phyloP scores from a whole-genome alignment of 2,888 invertebrate genomes.

The Philonicus albiceps region DNA sequence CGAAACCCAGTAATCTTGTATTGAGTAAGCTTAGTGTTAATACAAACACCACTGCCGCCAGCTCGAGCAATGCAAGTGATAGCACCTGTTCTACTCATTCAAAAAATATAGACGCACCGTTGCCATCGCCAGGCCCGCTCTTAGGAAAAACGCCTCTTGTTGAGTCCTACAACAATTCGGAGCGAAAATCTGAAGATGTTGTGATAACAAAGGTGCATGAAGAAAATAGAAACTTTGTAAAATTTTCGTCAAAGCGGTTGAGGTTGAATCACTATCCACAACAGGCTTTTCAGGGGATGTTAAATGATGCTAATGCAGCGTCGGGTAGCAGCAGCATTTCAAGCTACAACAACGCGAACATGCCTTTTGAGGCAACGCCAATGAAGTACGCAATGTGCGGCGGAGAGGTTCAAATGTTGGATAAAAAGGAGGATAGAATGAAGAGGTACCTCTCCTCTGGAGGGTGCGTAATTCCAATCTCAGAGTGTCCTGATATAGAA shows the following conservation, averaged over 20 bases:
- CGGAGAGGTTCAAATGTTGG: slow-evolving; percentile 50
- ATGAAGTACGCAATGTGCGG: slow-evolving; percentile 46
- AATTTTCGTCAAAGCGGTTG: slow-evolving; percentile 44
- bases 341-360: background rate
- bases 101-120: slow-evolving; percentile 68
- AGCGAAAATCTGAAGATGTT: slow-evolving; percentile 56
- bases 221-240: slow-evolving; percentile 49
- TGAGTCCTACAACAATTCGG: slow-evolving; percentile 67
- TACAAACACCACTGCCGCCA: slow-evolving; percentile 51
- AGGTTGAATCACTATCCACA: slow-evolving; percentile 39
- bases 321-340: background rate
- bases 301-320: background rate
- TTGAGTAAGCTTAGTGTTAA: slow-evolving; percentile 61
- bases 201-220: slow-evolving; percentile 62
- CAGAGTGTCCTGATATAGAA: slow-evolving; percentile 68
- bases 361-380: background rate
- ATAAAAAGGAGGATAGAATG: slow-evolving; percentile 47
- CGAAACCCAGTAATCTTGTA: slow-evolving; percentile 69
- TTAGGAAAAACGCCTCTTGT: slow-evolving; percentile 83
- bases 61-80: slow-evolving; percentile 42
- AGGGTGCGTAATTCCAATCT: slow-evolving; percentile 70
- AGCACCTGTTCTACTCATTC: background rate
- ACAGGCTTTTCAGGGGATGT: background rate
- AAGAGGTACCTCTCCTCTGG: slow-evolving; percentile 60
- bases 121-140: slow-evolving; percentile 84